Percentiles rank a stretch among this genome's conserved stretches.
phyloP scores from a whole-genome alignment of 2,888 invertebrate species.

The Norana najaformis region DNA sequence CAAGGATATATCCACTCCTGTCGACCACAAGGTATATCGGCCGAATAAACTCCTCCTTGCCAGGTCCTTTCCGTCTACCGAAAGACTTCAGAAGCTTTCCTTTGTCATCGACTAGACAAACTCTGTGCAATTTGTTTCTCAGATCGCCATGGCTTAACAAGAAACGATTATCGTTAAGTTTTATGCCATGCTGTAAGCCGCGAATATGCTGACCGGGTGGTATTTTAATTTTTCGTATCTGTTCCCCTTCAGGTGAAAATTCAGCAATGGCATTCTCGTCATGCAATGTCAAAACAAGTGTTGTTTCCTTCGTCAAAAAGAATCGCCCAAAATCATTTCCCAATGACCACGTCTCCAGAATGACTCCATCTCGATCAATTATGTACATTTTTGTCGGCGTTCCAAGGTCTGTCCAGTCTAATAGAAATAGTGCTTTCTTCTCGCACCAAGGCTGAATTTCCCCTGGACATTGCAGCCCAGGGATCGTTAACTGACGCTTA shows the following conservation, averaged over 20 bases:
- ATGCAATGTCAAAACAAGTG: background rate
- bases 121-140: background rate
- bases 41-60: background rate
- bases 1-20: background rate
- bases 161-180: background rate
- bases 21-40: background rate
- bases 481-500: background rate
- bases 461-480: background rate
- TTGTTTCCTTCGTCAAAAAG: background rate
- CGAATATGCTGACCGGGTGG: background rate
- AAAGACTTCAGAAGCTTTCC: background rate
- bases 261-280: background rate
- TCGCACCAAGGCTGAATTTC: background rate
- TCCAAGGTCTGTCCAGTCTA: background rate
- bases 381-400: background rate
- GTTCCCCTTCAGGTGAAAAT: background rate
- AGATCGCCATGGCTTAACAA: background rate
- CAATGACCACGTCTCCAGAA: background rate
- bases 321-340: background rate
- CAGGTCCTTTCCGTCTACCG: background rate
- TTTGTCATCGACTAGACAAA: background rate
- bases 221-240: background rate
- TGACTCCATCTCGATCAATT: background rate
- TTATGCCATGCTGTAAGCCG: background rate
- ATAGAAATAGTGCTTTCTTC: background rate